phyloP scores from a whole-genome alignment of 2,113 vertebrate species.

The Peromyscus leucopus region DNA sequence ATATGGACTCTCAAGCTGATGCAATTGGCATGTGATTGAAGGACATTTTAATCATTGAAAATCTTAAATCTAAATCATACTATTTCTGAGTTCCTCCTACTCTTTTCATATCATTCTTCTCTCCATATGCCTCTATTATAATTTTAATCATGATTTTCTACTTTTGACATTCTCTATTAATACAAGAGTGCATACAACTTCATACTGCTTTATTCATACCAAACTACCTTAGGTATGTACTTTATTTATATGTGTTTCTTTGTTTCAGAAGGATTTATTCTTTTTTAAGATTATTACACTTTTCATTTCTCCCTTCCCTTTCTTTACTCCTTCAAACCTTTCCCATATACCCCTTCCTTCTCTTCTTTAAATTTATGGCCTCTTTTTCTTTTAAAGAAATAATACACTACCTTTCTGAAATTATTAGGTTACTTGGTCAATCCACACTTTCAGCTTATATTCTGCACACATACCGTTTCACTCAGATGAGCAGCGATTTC shows the following conservation, averaged over 20 bases:
- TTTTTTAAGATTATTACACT: not conserved
- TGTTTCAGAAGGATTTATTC: not conserved
- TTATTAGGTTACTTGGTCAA: not conserved
- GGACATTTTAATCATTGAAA: not conserved
- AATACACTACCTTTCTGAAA: not conserved
- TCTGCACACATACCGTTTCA: not conserved
- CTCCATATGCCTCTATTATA: not conserved
- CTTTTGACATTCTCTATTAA: not conserved
- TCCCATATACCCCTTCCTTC: not conserved
- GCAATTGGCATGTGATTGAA: not conserved
- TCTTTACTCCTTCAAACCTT: not conserved
- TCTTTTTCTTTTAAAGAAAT: not conserved
- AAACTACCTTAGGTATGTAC: not conserved
- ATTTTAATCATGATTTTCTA: not conserved
- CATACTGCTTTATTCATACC: not conserved
- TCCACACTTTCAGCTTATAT: not conserved
- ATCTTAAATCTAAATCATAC: not conserved
- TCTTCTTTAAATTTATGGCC: not conserved
- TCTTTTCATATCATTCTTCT: fast-evolving
- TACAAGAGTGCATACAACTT: not conserved
- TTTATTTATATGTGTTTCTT: not conserved
- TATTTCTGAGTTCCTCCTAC: not conserved
- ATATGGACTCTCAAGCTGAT: not conserved
- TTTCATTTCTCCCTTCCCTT: not conserved
- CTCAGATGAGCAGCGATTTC: not conserved